Conservation (phyloP, 2,113 vertebrate genomes). For the Sturnus vulgaris region DNA sequence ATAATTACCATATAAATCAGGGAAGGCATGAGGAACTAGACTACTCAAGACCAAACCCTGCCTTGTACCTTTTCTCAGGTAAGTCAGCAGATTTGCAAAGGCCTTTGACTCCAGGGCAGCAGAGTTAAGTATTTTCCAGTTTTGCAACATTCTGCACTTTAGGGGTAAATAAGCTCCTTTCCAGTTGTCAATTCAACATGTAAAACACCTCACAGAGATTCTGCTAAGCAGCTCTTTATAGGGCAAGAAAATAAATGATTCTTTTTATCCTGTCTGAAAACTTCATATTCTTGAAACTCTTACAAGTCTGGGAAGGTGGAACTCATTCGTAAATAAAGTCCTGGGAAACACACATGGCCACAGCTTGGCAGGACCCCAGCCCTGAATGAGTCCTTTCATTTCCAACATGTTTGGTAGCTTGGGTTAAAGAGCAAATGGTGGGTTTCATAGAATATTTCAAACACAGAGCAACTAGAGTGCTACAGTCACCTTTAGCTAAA, state of each 20-base stretch:
- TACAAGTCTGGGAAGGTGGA: constrained; percentile 58
- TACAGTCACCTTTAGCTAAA: not conserved
- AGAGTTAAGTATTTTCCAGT: constrained; percentile 33
- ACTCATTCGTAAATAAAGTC: constrained; percentile 55
- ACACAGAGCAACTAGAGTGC: not conserved
- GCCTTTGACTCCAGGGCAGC: not conserved
- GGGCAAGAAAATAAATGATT: constrained; percentile 40
- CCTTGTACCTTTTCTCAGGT: not conserved
- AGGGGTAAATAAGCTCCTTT: constrained; percentile 30
- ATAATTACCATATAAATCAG: not conserved
- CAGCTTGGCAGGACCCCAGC: constrained; percentile 22
- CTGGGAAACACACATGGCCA: constrained; percentile 52
- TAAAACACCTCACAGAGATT: constrained; percentile 31
- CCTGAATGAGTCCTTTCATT: constrained; percentile 64
- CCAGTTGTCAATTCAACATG: constrained; percentile 19
- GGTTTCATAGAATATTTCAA: constrained; percentile 39
- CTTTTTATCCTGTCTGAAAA: constrained; percentile 58
- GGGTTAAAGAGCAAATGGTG: constrained; percentile 3
- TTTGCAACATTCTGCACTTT: constrained; percentile 28
- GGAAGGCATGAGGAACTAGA: not conserved
- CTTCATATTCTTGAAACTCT: constrained; percentile 57
- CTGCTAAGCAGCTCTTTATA: constrained; percentile 31
- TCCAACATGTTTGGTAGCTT: constrained; percentile 31
- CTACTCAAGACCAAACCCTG: not conserved
- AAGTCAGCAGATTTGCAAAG: not conserved